Percentiles rank a stretch among this genome's conserved stretches.
Evolutionary conservation across 1,140 invertebrate species (phyloP).

Genomic region (Bombus pyrosoma): DNA sequence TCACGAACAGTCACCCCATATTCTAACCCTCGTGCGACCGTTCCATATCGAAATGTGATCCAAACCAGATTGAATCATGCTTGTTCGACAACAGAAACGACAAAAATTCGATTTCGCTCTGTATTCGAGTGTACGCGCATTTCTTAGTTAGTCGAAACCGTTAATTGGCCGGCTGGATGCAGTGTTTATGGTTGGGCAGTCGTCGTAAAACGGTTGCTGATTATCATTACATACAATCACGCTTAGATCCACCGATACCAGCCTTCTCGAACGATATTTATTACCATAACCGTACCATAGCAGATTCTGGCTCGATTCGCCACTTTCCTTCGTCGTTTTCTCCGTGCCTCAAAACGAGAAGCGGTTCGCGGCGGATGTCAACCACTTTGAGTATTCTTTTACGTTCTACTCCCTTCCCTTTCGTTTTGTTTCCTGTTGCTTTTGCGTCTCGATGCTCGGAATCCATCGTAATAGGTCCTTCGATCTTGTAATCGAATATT

Average conservation of each 20-base stretch:
- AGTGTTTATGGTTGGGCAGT: conserved; percentile 57
- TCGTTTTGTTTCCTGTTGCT: neutral
- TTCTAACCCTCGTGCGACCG: neutral
- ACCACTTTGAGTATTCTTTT: neutral
- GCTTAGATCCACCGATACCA: conserved; percentile 60
- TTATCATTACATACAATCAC: conserved; percentile 73
- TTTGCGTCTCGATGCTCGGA: too few relatives aligned
- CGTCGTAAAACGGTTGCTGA: conserved; percentile 67
- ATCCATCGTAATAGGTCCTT: conserved; percentile 14
- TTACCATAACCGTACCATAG: conserved; percentile 32
- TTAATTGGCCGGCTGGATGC: conserved; percentile 66
- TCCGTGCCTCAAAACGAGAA: neutral
- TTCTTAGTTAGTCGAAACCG: conserved; percentile 55
- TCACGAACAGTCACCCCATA: neutral
- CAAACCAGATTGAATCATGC: neutral
- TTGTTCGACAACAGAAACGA: neutral
- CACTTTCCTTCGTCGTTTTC: neutral
- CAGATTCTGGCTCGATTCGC: neutral
- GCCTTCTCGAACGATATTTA: conserved; percentile 58
- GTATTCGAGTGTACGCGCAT: neutral
- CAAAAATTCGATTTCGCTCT: neutral
- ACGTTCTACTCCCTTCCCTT: too few relatives aligned
- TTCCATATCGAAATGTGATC: too few relatives aligned
- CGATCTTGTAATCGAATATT: conserved; percentile 27
- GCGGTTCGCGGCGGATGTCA: neutral